Conservation (phyloP, 2,797 vertebrate species). For the Smutsia temminckii region DNA sequence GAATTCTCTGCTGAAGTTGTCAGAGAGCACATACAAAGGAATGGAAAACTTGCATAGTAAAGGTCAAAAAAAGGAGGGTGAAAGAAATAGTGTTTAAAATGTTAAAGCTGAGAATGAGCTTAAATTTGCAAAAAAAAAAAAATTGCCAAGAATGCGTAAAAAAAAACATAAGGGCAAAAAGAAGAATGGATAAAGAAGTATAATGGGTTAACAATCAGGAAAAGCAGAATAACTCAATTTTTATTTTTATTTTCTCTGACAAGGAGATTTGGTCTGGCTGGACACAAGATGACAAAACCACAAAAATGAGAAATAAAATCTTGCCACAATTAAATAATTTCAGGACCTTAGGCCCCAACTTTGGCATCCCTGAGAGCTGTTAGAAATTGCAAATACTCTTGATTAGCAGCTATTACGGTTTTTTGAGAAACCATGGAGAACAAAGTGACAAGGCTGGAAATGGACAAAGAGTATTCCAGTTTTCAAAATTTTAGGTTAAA, state of each 20-base stretch:
- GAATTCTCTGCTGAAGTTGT: background rate
- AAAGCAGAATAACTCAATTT: constrained; percentile 11
- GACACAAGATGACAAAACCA: constrained; percentile 12
- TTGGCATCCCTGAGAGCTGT: background rate
- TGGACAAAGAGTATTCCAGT: background rate
- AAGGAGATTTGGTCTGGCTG: background rate
- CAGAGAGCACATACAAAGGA: background rate
- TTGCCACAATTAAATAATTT: background rate
- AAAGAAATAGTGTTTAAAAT: background rate
- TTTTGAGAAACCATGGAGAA: background rate
- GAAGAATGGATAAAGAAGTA: background rate
- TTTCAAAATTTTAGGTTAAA: constrained; percentile 30
- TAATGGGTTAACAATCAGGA: background rate
- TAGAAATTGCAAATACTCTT: background rate
- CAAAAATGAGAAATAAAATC: background rate
- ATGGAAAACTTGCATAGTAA: background rate
- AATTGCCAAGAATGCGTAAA: background rate
- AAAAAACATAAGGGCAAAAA: background rate
- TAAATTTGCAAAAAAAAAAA: background rate
- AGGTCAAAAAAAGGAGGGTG: background rate
- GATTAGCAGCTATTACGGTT: background rate
- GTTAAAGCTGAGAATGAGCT: background rate
- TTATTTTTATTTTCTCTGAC: background rate
- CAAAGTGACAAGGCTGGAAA: background rate
- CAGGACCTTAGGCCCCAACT: background rate